Conservation (phyloP, 2,888 invertebrate genomes). For the Acrobasis repandana region DNA sequence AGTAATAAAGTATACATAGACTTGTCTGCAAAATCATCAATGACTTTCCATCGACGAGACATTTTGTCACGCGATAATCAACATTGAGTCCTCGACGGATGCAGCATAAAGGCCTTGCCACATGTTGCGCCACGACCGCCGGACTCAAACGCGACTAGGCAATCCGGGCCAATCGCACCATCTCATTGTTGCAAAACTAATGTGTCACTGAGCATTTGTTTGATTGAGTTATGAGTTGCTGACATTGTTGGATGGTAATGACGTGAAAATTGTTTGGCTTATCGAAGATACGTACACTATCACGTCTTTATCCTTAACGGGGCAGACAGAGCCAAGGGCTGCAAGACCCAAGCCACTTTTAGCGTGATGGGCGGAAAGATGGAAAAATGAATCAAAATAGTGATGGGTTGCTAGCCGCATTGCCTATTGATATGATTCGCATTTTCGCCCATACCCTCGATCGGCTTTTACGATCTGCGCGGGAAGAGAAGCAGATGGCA, state of each 20-base stretch:
- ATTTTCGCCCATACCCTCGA: too few relatives aligned
- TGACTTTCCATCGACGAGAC: neutral
- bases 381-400: too few relatives aligned
- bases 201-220: constrained; percentile 47
- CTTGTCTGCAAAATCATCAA: neutral
- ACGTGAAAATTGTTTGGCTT: neutral
- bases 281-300: neutral
- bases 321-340: too few relatives aligned
- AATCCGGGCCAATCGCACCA: constrained; percentile 44
- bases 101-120: constrained; percentile 29
- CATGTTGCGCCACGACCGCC: constrained; percentile 38
- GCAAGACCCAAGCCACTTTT: too few relatives aligned
- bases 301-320: too few relatives aligned
- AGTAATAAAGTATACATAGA: too few relatives aligned
- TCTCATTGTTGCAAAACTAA: constrained; percentile 61
- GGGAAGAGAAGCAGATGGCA: too few relatives aligned
- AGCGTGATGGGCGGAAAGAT: too few relatives aligned
- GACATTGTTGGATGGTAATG: neutral
- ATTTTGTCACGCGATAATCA: constrained; percentile 26
- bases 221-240: constrained; percentile 29
- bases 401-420: too few relatives aligned
- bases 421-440: too few relatives aligned
- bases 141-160: constrained; percentile 51
- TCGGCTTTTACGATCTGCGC: too few relatives aligned
- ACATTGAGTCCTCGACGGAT: constrained; percentile 32